These are phyloP conservation scores for Austrolebias charrua DNA, from an alignment of 2,797 vertebrate genomes.

Conservation along the genomic window DNA sequence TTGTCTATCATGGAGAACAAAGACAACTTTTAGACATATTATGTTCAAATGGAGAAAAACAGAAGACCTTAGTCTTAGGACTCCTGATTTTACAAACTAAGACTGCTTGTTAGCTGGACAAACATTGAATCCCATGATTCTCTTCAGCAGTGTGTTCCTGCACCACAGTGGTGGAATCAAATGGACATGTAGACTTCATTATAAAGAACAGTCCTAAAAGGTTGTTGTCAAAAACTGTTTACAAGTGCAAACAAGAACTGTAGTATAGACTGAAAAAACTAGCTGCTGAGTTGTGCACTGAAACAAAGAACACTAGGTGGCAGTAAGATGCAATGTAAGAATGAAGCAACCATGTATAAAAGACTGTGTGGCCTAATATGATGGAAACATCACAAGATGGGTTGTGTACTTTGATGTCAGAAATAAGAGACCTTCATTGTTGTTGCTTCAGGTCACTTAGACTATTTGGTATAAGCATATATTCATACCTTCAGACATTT, in stretches of 20 bases:
- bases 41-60: too few relatives aligned
- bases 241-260: too few relatives aligned
- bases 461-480: neutral
- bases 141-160: neutral
- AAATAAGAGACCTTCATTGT: neutral
- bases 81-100: too few relatives aligned
- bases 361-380: neutral
- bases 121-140: too few relatives aligned
- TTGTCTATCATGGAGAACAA: too few relatives aligned
- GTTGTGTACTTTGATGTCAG: too few relatives aligned
- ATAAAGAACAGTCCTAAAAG: neutral
- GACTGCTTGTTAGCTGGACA: too few relatives aligned
- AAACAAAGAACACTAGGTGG: conserved; percentile 57
- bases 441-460: neutral
- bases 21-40: neutral
- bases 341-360: too few relatives aligned
- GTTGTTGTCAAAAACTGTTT: too few relatives aligned
- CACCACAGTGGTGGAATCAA: neutral
- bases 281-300: conserved; percentile 11
- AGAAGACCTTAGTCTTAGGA: too few relatives aligned
- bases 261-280: neutral
- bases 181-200: neutral
- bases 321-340: conserved; percentile 27
- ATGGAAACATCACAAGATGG: neutral
- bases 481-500: neutral